These are phyloP conservation scores for Lagorchestes hirsutus DNA, from an alignment of 2,797 vertebrate genomes.

Conservation along the genomic window DNA sequence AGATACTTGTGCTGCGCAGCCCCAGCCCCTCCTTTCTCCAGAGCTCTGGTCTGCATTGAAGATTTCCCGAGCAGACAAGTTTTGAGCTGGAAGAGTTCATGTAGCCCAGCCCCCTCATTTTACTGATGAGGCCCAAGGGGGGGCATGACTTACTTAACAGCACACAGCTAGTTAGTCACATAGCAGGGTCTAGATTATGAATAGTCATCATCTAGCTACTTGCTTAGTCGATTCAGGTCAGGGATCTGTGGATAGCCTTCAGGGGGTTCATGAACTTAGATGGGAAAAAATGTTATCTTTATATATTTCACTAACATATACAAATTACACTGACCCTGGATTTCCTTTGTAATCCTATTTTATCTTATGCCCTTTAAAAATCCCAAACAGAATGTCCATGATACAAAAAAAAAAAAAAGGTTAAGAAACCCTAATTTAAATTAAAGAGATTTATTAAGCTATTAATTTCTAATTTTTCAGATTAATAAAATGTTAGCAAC, in stretches of 20 bases:
- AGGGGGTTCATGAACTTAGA: neutral
- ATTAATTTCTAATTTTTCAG: slow-evolving; percentile 29
- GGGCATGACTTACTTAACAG: neutral
- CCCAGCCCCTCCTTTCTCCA: slow-evolving; percentile 70
- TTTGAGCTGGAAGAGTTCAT: neutral
- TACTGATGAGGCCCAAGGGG: neutral
- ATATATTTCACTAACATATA: neutral
- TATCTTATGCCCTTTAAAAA: neutral
- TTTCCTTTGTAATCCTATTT: neutral
- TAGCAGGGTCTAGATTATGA: neutral
- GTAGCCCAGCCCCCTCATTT: neutral
- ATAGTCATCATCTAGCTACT: neutral
- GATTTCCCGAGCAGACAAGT: slow-evolving; percentile 57
- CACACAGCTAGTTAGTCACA: neutral
- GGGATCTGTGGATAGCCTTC: neutral
- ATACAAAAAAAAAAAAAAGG: neutral
- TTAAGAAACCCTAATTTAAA: neutral
- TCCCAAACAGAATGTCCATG: neutral
- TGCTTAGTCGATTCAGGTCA: neutral
- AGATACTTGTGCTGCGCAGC: slow-evolving; percentile 60
- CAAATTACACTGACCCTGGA: neutral
- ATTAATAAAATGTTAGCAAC: neutral
- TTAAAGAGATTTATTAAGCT: neutral
- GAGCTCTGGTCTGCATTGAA: slow-evolving; percentile 65
- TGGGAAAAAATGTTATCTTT: neutral